Conservation (phyloP, 2,797 vertebrate species). For the Columba guinea region DNA sequence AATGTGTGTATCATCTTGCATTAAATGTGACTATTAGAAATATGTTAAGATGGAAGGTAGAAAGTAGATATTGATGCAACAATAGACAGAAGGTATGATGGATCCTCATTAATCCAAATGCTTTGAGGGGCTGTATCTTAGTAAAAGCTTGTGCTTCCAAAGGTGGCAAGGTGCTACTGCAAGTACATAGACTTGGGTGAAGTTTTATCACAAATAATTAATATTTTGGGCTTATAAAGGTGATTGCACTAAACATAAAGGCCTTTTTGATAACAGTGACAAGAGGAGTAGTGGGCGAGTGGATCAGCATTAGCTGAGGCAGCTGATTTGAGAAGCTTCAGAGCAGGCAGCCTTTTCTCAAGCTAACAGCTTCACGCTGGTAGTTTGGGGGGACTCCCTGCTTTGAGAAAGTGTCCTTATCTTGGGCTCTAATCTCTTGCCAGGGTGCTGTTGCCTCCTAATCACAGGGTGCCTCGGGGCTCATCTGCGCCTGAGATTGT, state of each 20-base stretch:
- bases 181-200: neutral
- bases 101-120: neutral
- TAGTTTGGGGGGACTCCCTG: neutral
- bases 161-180: neutral
- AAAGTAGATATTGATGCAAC: neutral
- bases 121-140: neutral
- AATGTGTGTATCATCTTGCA: neutral
- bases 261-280: neutral
- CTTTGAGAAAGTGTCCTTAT: neutral
- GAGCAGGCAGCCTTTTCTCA: neutral
- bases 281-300: neutral
- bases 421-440: neutral
- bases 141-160: neutral
- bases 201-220: neutral
- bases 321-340: neutral
- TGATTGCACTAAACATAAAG: neutral
- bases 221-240: neutral
- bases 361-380: rapidly evolving
- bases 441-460: neutral
- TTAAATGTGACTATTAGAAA: neutral
- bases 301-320: neutral
- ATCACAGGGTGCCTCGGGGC: neutral
- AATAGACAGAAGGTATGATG: neutral
- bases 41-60: neutral
- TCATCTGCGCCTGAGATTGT: neutral